phyloP scores from a whole-genome alignment of 2,797 vertebrate species.

The Sternarchorhynchus goeldii region DNA sequence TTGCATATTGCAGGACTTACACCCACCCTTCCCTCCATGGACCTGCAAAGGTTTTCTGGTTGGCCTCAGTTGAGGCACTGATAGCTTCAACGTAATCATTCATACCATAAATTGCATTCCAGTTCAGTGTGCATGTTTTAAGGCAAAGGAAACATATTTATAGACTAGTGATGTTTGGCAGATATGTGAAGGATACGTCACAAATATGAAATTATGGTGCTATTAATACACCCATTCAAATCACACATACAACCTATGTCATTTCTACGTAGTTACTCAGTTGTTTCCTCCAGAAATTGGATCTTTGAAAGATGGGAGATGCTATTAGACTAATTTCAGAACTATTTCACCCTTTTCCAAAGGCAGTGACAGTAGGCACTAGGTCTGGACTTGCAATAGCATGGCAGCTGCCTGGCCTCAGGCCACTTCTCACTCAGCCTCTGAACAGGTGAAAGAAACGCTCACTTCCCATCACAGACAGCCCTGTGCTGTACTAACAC shows the following conservation, averaged over 20 bases:
- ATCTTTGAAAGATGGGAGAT: not conserved
- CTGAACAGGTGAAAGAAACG: conserved; percentile 1
- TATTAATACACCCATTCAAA: too few relatives aligned
- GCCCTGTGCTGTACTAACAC: conserved; percentile 3
- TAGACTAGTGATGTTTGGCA: too few relatives aligned
- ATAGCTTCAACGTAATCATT: too few relatives aligned
- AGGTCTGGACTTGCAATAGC: conserved; percentile 64
- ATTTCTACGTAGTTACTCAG: not conserved
- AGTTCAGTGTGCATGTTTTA: too few relatives aligned
- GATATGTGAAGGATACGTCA: too few relatives aligned
- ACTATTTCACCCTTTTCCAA: conserved; percentile 35
- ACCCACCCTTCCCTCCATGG: too few relatives aligned
- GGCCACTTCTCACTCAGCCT: conserved; percentile 52
- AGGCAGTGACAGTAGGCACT: conserved; percentile 52
- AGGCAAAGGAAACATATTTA: too few relatives aligned
- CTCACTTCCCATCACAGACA: conserved; percentile 21
- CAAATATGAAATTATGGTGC: too few relatives aligned
- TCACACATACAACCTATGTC: not conserved
- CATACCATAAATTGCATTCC: too few relatives aligned
- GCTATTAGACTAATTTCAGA: not conserved
- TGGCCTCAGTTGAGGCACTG: too few relatives aligned
- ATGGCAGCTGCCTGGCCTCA: conserved; percentile 68
- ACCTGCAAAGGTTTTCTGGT: not conserved
- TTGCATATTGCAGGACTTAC: not conserved
- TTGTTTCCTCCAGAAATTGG: not conserved